These are phyloP conservation scores for Rotaria macrura DNA, from an alignment of 2,888 invertebrate species.

Conservation along the genomic window DNA sequence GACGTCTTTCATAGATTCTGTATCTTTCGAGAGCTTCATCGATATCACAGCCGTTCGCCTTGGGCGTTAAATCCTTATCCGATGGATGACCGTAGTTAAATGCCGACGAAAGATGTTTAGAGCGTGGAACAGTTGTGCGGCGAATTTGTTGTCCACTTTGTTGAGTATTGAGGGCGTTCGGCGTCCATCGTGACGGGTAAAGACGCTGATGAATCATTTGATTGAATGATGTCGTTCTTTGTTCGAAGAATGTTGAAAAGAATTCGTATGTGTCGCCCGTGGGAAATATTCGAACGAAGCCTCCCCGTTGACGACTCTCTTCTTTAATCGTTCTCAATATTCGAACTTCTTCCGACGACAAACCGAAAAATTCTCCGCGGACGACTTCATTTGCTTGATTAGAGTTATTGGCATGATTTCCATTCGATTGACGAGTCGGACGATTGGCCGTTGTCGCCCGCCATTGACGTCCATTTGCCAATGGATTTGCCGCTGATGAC, in stretches of 20 bases:
- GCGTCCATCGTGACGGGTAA: constrained; percentile 24
- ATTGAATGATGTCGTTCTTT: constrained; percentile 28
- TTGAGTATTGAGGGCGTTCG: not conserved
- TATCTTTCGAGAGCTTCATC: constrained; percentile 30
- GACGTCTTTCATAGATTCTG: constrained; percentile 28
- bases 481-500: not conserved
- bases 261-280: constrained; percentile 69
- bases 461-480: not conserved
- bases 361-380: constrained; percentile 36
- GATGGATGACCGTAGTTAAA: not conserved
- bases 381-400: not conserved
- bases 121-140: not conserved
- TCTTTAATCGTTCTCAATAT: constrained; percentile 64
- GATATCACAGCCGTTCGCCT: not conserved
- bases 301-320: constrained; percentile 71
- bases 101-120: not conserved
- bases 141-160: not conserved
- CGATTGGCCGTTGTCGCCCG: constrained; percentile 4
- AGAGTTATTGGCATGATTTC: not conserved
- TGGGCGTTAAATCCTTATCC: not conserved
- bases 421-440: not conserved
- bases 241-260: constrained; percentile 38
- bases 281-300: constrained; percentile 80
- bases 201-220: constrained; percentile 31
- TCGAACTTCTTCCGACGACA: constrained; percentile 67